These are phyloP conservation scores for Lasioglossum marginatum DNA, from an alignment of 2,888 invertebrate species.

Conservation along the genomic window DNA sequence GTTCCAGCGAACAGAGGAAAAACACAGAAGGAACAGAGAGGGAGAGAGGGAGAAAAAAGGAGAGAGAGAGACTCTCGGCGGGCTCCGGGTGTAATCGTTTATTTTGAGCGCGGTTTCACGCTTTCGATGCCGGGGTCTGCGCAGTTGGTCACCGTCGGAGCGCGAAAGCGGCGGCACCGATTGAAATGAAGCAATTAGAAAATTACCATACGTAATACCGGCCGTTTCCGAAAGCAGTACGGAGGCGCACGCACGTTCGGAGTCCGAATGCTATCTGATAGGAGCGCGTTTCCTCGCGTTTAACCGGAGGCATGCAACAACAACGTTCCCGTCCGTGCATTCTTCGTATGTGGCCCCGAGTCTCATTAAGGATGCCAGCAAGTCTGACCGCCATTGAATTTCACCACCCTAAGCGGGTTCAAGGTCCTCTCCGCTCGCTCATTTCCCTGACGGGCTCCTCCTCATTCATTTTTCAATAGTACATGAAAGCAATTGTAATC, in stretches of 20 bases:
- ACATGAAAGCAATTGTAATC: background rate
- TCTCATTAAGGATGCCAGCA: constrained; percentile 63
- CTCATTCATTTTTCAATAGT: background rate
- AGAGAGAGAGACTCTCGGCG: background rate
- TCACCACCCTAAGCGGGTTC: constrained; percentile 63
- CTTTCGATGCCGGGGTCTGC: constrained; percentile 31
- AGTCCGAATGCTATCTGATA: constrained; percentile 76
- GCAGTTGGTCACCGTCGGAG: constrained; percentile 21
- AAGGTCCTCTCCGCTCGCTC: constrained; percentile 48
- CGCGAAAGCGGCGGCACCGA: constrained; percentile 59
- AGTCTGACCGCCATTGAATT: constrained; percentile 68
- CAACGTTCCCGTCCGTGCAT: constrained; percentile 51
- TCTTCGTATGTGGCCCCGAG: constrained; percentile 70
- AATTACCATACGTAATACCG: constrained; percentile 79
- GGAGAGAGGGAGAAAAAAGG: background rate
- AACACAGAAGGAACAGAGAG: background rate
- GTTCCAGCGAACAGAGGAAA: background rate
- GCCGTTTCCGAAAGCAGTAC: constrained; percentile 78
- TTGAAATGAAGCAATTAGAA: constrained; percentile 81
- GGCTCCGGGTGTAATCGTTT: constrained; percentile 26
- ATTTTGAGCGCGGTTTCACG: constrained; percentile 40
- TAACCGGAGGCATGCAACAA: constrained; percentile 75
- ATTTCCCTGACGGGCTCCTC: background rate
- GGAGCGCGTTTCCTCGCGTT: constrained; percentile 76
- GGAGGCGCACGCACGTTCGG: constrained; percentile 73